Evolutionary conservation across 2,888 invertebrate genomes (phyloP).

Genomic region (Harpalus rubripes): DNA sequence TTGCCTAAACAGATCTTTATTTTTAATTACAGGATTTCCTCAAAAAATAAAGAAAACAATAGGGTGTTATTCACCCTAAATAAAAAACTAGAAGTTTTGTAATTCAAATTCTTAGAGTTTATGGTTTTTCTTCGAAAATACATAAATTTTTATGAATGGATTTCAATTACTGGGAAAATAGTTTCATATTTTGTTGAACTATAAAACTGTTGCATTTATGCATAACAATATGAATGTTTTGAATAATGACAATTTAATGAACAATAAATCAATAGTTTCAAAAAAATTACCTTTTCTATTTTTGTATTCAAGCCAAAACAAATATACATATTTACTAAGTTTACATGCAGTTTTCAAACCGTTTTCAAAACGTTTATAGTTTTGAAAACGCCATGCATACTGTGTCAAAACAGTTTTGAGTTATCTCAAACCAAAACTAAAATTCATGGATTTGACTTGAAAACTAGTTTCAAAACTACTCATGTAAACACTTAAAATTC

Average conservation of each 20-base stretch:
- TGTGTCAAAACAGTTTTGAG: too few relatives aligned
- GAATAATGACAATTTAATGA: neutral
- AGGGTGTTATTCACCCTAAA: constrained; percentile 16
- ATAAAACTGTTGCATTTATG: constrained; percentile 1
- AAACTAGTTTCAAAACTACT: too few relatives aligned
- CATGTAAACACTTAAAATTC: too few relatives aligned
- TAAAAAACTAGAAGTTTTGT: constrained; percentile 18
- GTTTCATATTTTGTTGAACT: neutral
- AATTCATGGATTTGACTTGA: too few relatives aligned
- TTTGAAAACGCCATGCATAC: too few relatives aligned
- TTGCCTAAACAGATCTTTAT: constrained; percentile 45
- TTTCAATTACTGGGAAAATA: neutral
- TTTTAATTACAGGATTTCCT: constrained; percentile 51
- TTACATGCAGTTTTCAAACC: too few relatives aligned
- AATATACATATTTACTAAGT: too few relatives aligned
- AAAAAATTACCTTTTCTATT: neutral
- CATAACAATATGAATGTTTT: neutral
- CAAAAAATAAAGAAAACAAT: constrained; percentile 37
- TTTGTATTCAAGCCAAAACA: too few relatives aligned
- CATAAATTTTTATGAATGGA: constrained; percentile 2
- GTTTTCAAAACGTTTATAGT: too few relatives aligned
- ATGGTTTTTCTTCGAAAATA: constrained; percentile 8
- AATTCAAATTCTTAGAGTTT: neutral
- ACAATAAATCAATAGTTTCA: neutral
- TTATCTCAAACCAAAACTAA: too few relatives aligned